Evolutionary conservation across 2,888 invertebrate genomes (phyloP).

Genomic region (Andrena praecox): DNA sequence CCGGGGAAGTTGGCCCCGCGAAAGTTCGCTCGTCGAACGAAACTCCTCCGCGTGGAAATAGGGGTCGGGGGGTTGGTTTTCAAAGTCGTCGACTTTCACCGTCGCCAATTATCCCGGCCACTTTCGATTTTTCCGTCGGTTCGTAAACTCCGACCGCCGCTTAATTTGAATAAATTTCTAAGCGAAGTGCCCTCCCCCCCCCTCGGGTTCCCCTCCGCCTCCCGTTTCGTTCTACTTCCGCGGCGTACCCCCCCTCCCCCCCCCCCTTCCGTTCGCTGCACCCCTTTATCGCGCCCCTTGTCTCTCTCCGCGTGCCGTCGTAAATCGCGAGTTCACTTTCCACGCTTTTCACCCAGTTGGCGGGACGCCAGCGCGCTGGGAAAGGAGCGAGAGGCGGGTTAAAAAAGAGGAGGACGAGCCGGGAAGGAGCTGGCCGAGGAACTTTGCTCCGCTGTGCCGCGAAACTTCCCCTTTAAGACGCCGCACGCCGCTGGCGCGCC

Average conservation of each 20-base stretch:
- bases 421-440: conserved; percentile 68
- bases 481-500: too few species aligned
- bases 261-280: conserved; percentile 47
- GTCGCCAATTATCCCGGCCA: conserved; percentile 79
- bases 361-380: conserved; percentile 75
- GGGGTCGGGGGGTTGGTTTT: conserved; percentile 60
- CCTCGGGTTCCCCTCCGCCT: conserved; percentile 29
- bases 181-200: conserved; percentile 69
- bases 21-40: conserved; percentile 75
- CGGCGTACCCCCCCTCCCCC: conserved; percentile 46
- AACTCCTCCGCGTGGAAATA: conserved; percentile 70
- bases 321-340: conserved; percentile 84
- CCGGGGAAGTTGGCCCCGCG: conserved; percentile 70
- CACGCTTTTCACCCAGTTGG: conserved; percentile 85
- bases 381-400: conserved; percentile 60
- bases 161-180: conserved; percentile 83
- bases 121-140: conserved; percentile 75
- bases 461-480: conserved; percentile 81
- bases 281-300: conserved; percentile 40
- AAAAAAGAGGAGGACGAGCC: conserved; percentile 41
- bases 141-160: conserved; percentile 63
- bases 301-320: conserved; percentile 69
- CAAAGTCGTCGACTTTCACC: conserved; percentile 79
- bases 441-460: conserved; percentile 77
- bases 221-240: conserved; percentile 42